Evolutionary conservation across 2,888 invertebrate species (phyloP), one percentile per base, ranked within the genome.

Genomic region (Auanema freiburgensis): DNA sequence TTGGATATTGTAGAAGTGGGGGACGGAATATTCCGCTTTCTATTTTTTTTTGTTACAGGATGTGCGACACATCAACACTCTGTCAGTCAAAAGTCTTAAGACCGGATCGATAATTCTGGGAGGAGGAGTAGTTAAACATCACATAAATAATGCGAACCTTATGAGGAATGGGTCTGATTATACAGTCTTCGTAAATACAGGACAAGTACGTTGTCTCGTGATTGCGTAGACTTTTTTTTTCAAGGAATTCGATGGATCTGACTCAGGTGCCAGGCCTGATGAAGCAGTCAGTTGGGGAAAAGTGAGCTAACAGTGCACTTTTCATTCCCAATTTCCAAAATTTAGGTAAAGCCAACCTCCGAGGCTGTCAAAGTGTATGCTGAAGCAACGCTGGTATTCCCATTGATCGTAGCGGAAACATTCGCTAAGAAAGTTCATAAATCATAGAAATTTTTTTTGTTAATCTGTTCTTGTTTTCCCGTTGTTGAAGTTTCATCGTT

Each of bases 281-380:
- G 98, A 98, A 86, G 98, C 98, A 0, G 89, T 96, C 1, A 96
- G 96, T 2, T 98, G 98, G 98, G 98, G 98, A 0, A 98, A 98
- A 59, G 68, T 66, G 16, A 33, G 62, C 23, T 46, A 46, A 10
- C 18, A 43, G 3, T 21, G 46, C 6, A 46, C 16, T 21, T 46
- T 46, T 21, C 16, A 3, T 3, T 5, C 41, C 11, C 33, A 50
- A 6, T 44, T 40, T 52, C 18, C 2, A 25, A 2, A 23, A 33
- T 59, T 33, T 43, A 66, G 66, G 65, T 74, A 55, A 74, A 74
- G 49, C 72, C 74, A 25, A 43, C 55, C 14, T 68, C 70, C 3
- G 57, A 59, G 10, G 70, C 74, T 1, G 66, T 74, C 11, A 74
- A 74, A 44, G 74, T 74, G 2, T 69, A 70, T 46, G 78, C 79